Conservation (phyloP, 1,140 invertebrate species). For the Meloidogyne exigua region DNA sequence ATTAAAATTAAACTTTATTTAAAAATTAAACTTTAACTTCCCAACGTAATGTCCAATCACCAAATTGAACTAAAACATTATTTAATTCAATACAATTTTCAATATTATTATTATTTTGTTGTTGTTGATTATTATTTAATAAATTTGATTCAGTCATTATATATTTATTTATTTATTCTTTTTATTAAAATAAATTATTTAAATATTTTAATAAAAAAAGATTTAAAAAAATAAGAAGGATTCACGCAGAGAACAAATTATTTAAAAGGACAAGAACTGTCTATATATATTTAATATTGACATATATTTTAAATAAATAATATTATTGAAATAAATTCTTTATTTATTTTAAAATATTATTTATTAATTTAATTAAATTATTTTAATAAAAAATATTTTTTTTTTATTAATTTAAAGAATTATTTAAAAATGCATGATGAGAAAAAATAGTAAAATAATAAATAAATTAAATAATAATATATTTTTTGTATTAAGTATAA, state of each 20-base stretch:
- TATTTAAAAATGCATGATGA: not conserved
- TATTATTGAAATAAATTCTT: too few relatives aligned
- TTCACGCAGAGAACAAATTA: too few relatives aligned
- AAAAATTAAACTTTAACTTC: constrained; percentile 50
- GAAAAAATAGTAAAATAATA: not conserved
- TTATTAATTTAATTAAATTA: not conserved
- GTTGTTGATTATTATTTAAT: not conserved
- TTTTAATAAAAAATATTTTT: not conserved
- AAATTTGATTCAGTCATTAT: not conserved
- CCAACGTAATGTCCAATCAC: constrained; percentile 53
- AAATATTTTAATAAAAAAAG: not conserved
- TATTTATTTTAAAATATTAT: not conserved
- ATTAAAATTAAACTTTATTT: not conserved
- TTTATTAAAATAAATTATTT: not conserved
- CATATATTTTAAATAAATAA: too few relatives aligned
- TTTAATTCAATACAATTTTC: constrained; percentile 54
- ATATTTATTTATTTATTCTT: not conserved
- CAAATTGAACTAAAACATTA: constrained; percentile 43
- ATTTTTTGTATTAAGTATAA: not conserved
- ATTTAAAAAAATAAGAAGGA: too few relatives aligned
- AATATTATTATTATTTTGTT: not conserved
- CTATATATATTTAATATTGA: too few relatives aligned
- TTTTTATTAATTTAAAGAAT: not conserved
- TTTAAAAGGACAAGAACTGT: too few relatives aligned
- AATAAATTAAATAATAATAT: not conserved